Percentiles rank a stretch among this genome's conserved stretches.
These are phyloP conservation scores for Nebria salina DNA, from an alignment of 2,888 invertebrate species.

Conservation along the genomic window DNA sequence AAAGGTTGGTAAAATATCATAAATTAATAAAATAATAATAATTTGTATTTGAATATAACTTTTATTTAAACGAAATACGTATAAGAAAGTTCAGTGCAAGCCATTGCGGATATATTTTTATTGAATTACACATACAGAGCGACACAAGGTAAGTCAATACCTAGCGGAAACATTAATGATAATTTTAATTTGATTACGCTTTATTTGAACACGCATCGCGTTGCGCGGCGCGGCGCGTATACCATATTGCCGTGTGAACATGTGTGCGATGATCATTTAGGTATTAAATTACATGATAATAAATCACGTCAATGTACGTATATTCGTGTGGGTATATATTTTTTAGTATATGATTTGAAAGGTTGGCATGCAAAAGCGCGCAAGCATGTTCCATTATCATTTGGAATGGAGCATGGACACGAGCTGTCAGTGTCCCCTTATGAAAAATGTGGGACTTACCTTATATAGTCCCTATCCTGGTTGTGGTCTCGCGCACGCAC, in stretches of 20 bases:
- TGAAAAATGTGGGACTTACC: slow-evolving; percentile 47
- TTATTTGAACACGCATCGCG: neutral
- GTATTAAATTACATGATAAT: slow-evolving; percentile 41
- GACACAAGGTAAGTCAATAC: neutral
- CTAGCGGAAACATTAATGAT: slow-evolving; percentile 19
- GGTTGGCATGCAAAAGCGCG: slow-evolving; percentile 9
- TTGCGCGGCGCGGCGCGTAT: neutral
- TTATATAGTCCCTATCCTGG: slow-evolving; percentile 16
- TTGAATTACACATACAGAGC: neutral
- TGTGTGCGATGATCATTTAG: slow-evolving; percentile 39
- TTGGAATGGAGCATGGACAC: slow-evolving; percentile 40
- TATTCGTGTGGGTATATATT: slow-evolving; percentile 19
- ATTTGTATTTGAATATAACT: no score
- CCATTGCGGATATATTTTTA: no score
- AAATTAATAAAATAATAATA: no score
- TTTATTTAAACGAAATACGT: no score
- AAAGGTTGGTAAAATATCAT: no score
- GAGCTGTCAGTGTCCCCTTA: slow-evolving; percentile 45
- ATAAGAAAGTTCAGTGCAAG: no score
- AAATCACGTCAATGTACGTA: slow-evolving; percentile 28
- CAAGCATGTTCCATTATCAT: slow-evolving; percentile 42
- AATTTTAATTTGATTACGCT: slow-evolving; percentile 18
- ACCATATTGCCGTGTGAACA: slow-evolving; percentile 6
- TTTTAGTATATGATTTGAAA: slow-evolving; percentile 40
- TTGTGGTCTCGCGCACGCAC: slow-evolving; percentile 21